phyloP scores from a whole-genome alignment of 2,888 invertebrate species.

The Serripes groenlandicus region DNA sequence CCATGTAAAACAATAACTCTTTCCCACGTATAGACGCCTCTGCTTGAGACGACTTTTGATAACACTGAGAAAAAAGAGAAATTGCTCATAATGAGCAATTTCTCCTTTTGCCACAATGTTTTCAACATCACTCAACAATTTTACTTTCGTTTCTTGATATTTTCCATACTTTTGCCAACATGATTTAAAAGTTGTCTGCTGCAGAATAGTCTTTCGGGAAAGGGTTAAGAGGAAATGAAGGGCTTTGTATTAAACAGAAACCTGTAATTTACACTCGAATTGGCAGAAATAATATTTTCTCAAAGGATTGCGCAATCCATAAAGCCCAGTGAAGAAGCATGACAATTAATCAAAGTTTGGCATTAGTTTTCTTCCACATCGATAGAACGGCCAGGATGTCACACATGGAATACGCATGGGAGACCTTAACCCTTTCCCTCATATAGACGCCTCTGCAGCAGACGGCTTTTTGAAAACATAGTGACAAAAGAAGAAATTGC shows the following conservation, averaged over 20 bases:
- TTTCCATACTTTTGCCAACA: too few species aligned
- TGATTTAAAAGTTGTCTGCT: too few species aligned
- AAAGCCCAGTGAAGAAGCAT: not conserved
- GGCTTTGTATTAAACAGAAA: not conserved
- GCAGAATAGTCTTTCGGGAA: too few species aligned
- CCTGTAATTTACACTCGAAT: conserved; percentile 23
- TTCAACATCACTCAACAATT: too few species aligned
- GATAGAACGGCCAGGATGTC: not conserved
- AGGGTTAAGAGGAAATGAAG: too few species aligned
- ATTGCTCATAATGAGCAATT: not conserved
- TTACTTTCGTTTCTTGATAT: too few species aligned
- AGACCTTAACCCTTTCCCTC: too few species aligned
- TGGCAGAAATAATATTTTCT: conserved; percentile 32
- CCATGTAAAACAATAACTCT: too few species aligned
- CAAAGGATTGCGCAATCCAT: conserved; percentile 11
- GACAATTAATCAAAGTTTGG: not conserved
- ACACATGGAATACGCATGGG: not conserved
- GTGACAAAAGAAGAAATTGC: too few species aligned
- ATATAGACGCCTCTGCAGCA: too few species aligned
- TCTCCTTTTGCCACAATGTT: not conserved
- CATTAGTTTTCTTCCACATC: not conserved
- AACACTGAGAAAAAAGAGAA: not conserved
- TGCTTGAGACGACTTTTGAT: not conserved
- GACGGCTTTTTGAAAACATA: too few species aligned
- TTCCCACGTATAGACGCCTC: too few species aligned